Evolutionary conservation across 2,113 vertebrate genomes (phyloP).

Genomic region (Ginglymostoma cirratum): DNA sequence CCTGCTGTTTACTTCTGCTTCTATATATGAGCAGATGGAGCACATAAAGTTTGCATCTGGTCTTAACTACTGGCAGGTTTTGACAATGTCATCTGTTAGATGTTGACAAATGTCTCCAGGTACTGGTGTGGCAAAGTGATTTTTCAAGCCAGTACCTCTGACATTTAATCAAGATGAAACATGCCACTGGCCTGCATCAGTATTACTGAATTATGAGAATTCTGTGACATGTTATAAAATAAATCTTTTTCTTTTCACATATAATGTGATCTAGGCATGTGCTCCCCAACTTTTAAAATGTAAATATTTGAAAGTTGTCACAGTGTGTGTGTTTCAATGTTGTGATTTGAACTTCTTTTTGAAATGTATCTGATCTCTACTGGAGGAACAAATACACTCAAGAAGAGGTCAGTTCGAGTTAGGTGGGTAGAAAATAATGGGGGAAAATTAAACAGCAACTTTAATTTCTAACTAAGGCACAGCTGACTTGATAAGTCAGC

Average conservation of each 20-base stretch:
- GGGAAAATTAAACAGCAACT: background rate
- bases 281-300: background rate
- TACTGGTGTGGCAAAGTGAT: constrained; percentile 24
- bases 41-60: constrained; percentile 20
- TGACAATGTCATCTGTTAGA: constrained; percentile 35
- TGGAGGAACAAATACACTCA: background rate
- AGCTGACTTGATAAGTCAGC: background rate
- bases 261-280: background rate
- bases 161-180: constrained; percentile 35
- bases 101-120: constrained; percentile 23
- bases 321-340: background rate
- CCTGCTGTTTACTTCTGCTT: background rate
- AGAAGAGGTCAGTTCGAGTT: no score
- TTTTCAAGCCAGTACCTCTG: constrained; percentile 36
- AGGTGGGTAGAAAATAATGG: background rate
- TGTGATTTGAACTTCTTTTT: background rate
- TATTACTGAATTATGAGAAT: constrained; percentile 26
- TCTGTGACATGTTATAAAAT: background rate
- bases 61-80: constrained; percentile 31
- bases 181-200: background rate
- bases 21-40: constrained; percentile 11
- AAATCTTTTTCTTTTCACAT: background rate
- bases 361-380: background rate
- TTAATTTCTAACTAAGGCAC: background rate
- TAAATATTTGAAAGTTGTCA: background rate